Evolutionary conservation across 2,797 vertebrate genomes (phyloP).

Genomic region (Sparus aurata): DNA sequence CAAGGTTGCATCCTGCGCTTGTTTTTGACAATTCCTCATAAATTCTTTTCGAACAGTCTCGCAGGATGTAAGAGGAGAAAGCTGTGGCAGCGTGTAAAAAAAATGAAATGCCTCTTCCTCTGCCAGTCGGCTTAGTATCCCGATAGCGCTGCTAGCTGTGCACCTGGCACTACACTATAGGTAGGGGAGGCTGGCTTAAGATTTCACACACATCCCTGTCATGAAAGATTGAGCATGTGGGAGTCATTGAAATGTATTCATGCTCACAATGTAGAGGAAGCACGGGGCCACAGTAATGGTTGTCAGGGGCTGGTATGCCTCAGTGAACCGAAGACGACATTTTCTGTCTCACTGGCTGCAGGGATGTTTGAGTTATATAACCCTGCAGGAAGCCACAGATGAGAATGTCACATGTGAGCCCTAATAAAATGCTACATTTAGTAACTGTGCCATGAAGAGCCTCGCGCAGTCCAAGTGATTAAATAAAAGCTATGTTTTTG

Average conservation of each 20-base stretch:
- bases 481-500: slow-evolving; percentile 47
- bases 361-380: slow-evolving; percentile 84
- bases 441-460: slow-evolving; percentile 59
- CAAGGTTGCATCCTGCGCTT: slow-evolving; percentile 20
- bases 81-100: slow-evolving; percentile 42
- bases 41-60: slow-evolving; percentile 45
- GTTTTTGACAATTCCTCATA: slow-evolving; percentile 28
- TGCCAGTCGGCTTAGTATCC: slow-evolving; percentile 62
- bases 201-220: slow-evolving; percentile 79
- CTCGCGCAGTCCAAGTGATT: slow-evolving; percentile 34
- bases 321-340: slow-evolving; percentile 84
- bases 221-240: slow-evolving; percentile 82
- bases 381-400: slow-evolving; percentile 80
- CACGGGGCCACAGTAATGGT: slow-evolving; percentile 80
- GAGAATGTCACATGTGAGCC: slow-evolving; percentile 77
- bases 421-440: slow-evolving; percentile 80
- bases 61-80: slow-evolving; percentile 31
- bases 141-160: slow-evolving; percentile 44
- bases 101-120: slow-evolving; percentile 56
- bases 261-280: slow-evolving; percentile 79
- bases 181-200: slow-evolving; percentile 67
- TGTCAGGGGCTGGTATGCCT: slow-evolving; percentile 84
- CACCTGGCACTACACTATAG: slow-evolving; percentile 58
- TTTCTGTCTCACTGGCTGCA: slow-evolving; percentile 85
- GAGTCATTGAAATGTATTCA: slow-evolving; percentile 86